Base-by-base conservation (phyloP, 1,140 invertebrate species). In the Alviniconcha marisindica region DNA sequence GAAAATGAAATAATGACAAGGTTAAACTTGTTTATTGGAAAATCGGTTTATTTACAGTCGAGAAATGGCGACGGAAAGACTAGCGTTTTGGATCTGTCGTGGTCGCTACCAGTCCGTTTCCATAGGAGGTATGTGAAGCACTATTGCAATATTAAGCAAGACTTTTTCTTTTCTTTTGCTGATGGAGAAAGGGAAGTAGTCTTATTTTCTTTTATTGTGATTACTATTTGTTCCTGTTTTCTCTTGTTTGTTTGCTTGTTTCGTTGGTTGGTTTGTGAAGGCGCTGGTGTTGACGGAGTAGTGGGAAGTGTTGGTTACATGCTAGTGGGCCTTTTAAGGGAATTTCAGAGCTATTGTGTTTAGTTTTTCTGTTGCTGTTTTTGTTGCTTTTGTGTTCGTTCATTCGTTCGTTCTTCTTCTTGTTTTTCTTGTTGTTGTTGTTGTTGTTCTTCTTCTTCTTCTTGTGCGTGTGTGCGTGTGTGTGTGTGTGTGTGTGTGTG, bases 11-110 rank as follows among this genome's bases (percentile, higher is more conserved):
- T 42, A 36, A 74, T 44, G 71, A 42, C 71, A 74, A 38, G 21
- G 36, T 74, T 36, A 38, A 74, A 74, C 71, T 74, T 21, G 71
- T 74, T 74, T 74, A 74, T 74, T 74, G 71, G 71, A 38, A 74
- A 42, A 74, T 42, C 71, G 38, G 71, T 74, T 74, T 74, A 24
- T 74, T 74, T 74, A 74, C 71, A 24, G 71, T 18, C 71, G 14
- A 21, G 42, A 36, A 74, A 74, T 74, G 71, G 71, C 71, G 71
- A 74, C 71, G 28, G 36, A 40, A 28, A 74, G 71, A 44, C 71
- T 74, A 44, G 42, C 38, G 21, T 28, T 74, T 40, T 21, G 28
- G 71, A 28, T 42, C 71, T 74, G 71, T 74, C 71, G 42, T 18
- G 38, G 18, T 40, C 5, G 18, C 44, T 48, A 48, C 44, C 7